Percentiles rank a stretch among this genome's conserved stretches.
Conservation (phyloP, 1,140 invertebrate genomes). For the Caenorhabditis inopinata region DNA sequence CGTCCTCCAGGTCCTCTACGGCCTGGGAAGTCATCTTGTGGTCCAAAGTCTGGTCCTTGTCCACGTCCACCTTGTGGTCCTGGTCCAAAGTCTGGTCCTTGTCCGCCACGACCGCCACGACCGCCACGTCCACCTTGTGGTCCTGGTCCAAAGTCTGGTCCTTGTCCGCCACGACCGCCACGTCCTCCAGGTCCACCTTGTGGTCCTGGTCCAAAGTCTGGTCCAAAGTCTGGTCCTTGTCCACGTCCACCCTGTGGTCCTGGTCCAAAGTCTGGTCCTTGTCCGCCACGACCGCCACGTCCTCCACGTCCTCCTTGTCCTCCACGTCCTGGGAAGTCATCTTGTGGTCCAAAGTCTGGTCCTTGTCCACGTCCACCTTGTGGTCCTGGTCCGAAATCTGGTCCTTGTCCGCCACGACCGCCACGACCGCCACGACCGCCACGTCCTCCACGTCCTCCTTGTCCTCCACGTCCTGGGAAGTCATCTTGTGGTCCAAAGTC, state of each 20-base stretch:
- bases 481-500: too few relatives aligned
- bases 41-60: slow-evolving; percentile 17
- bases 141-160: background rate
- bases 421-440: background rate
- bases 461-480: too few relatives aligned
- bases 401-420: too few relatives aligned
- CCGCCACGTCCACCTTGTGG: background rate
- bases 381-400: background rate
- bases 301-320: background rate
- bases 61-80: background rate
- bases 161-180: background rate
- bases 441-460: background rate
- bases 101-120: too few relatives aligned
- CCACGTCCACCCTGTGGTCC: background rate
- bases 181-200: background rate
- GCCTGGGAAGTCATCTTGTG: background rate
- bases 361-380: background rate
- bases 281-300: background rate
- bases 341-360: slow-evolving; percentile 1
- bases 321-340: background rate
- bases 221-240: slow-evolving; percentile 7
- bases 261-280: background rate
- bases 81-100: background rate
- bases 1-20: background rate
- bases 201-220: background rate